Percentiles rank a stretch among this genome's conserved stretches.
Evolutionary conservation across 2,113 vertebrate genomes (phyloP).

Genomic region (Acinonyx jubatus): DNA sequence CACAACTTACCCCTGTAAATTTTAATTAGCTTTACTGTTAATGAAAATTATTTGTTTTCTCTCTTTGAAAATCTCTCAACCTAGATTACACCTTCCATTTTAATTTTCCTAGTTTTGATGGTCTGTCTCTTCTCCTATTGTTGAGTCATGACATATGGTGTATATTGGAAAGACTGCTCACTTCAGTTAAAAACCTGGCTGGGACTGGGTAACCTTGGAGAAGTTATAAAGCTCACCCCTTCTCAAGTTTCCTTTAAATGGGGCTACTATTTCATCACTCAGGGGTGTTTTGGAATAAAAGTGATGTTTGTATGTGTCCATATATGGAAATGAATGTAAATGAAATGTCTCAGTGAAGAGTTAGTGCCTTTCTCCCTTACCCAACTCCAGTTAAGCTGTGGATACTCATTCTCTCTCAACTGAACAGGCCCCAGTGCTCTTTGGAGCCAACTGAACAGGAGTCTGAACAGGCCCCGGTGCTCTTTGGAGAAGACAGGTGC

Average conservation of each 20-base stretch:
- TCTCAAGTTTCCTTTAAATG: neutral
- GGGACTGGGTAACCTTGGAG: neutral
- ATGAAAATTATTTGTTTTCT: neutral
- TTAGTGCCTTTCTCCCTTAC: neutral
- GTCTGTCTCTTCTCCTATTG: neutral
- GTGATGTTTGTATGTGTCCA: neutral
- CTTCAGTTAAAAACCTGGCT: neutral
- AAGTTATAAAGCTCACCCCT: neutral
- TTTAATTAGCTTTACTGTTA: neutral
- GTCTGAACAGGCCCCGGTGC: neutral
- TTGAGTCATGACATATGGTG: neutral
- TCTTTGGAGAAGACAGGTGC: neutral
- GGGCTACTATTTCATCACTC: neutral
- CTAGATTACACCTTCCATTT: neutral
- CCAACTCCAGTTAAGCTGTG: neutral
- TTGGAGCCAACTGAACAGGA: no score
- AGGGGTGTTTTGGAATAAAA: neutral
- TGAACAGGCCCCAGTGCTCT: neutral
- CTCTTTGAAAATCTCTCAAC: neutral
- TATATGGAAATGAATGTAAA: neutral
- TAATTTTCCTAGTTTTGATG: neutral
- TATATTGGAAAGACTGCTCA: neutral
- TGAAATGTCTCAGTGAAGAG: neutral
- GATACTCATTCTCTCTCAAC: neutral
- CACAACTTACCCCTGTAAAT: neutral